Base-by-base conservation (phyloP, 2,888 invertebrate genomes). In the Portevinia maculata region DNA sequence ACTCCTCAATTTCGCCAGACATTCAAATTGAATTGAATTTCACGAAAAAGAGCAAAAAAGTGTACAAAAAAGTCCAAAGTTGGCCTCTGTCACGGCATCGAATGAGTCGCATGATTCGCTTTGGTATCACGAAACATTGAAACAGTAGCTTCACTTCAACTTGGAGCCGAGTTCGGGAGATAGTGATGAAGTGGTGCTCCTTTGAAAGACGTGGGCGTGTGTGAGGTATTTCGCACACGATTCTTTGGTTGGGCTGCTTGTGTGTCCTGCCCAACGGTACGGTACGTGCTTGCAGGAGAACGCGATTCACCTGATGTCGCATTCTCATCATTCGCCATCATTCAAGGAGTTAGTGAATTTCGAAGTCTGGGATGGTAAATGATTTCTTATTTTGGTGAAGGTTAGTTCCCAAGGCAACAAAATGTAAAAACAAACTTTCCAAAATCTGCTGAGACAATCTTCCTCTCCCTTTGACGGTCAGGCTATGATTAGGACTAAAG, bases 21-120 rank as follows among this genome's bases (percentile, higher is more conserved):
- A 65, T 65, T 70, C 64, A 41, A 70, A 64, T 81, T 64, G 76
- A 55, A 76, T 81, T 81, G 76, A 59, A 81, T 75, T 75, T 37
- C 69, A 74, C 21, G 74, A 52, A 48, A 48, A 24, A 34, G 13
- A 37, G 11, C 34, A 34, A 39, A 41, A 39, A 62, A 59, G 7
- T 34, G 69, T 4, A 9, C 46, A 52, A 70, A 21, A 57, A 59
- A 52, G 7, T 37, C 41, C 41, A n/a, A 71, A 78, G 83, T 78
- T 83, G 83, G 78, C 71, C 65, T 52, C 67, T 78, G 78, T 83
- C 83, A 83, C 83, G 78, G 83, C 78, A 78, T 67, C 57, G 34
- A 15, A 13, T 21, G 46, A 32, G 32, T 57, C 13, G 53, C 74
- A 62, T 71, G 78, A 64, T 57, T 64, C 71, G 71, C 0, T 44